Percentiles rank a stretch among this genome's conserved stretches.
These are phyloP conservation scores for Drosophila tristis DNA, from an alignment of 1,140 invertebrate species.

Conservation along the genomic window DNA sequence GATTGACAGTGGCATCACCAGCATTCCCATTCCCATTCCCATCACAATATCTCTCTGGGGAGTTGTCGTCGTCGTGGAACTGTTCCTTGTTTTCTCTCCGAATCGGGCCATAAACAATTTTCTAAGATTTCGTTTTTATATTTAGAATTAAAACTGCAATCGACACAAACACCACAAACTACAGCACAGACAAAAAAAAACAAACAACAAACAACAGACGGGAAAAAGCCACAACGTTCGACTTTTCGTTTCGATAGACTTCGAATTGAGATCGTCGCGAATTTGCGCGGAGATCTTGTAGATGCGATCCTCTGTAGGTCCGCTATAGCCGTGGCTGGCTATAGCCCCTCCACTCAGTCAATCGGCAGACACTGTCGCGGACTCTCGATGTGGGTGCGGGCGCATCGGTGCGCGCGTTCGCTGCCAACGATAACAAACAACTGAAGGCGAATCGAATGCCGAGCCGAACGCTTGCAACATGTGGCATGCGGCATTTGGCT, in stretches of 20 bases:
- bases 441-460: conserved; percentile 34
- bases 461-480: conserved; percentile 64
- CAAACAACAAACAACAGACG: neutral
- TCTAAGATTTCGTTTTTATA: neutral
- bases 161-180: conserved; percentile 1
- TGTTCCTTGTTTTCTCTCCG: no score
- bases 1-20: neutral
- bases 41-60: conserved; percentile 1
- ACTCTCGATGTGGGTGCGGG: conserved; percentile 31
- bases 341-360: neutral
- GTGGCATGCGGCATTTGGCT: conserved; percentile 52
- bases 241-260: conserved; percentile 15
- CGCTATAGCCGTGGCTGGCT: neutral
- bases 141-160: conserved; percentile 25
- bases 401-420: conserved; percentile 56
- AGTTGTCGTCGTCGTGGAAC: neutral
- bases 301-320: neutral
- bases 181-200: conserved; percentile 6
- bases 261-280: conserved; percentile 21
- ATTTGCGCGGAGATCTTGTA: conserved; percentile 3
- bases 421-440: conserved; percentile 75
- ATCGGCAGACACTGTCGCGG: conserved; percentile 5
- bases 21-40: neutral
- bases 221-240: conserved; percentile 3
- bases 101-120: no score